phyloP scores from a whole-genome alignment of 1,140 invertebrate species.

The Cyclina sinensis region DNA sequence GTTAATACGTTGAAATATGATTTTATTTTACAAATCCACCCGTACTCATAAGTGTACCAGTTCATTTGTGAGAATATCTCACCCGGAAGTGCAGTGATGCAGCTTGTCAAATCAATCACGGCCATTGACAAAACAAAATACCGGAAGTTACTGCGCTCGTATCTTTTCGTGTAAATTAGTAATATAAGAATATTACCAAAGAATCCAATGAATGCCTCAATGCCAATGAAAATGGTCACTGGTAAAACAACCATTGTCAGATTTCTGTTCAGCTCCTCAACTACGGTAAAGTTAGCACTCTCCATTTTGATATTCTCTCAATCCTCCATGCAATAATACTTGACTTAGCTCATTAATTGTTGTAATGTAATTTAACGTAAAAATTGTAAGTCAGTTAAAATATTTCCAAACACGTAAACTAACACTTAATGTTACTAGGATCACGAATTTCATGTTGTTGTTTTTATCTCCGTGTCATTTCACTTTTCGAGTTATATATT shows the following conservation, averaged over 20 bases:
- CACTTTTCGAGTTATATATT: no score
- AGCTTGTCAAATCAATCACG: constrained; percentile 74
- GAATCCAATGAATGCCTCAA: constrained; percentile 70
- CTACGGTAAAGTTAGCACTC: neutral
- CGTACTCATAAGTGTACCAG: constrained; percentile 73
- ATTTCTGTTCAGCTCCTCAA: constrained; percentile 63
- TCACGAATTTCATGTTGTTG: no score
- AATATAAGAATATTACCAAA: constrained; percentile 74
- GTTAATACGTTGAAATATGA: constrained; percentile 72
- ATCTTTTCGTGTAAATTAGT: constrained; percentile 67
- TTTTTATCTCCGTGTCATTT: no score
- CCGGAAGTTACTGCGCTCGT: constrained; percentile 69
- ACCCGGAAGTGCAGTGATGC: constrained; percentile 73
- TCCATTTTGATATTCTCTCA: neutral
- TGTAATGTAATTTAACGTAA: neutral
- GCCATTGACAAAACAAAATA: constrained; percentile 74
- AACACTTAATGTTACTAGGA: no score
- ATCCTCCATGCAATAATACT: neutral
- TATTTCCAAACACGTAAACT: neutral
- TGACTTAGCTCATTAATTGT: neutral
- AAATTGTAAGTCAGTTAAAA: neutral
- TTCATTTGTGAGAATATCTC: constrained; percentile 74
- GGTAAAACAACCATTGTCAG: constrained; percentile 64
- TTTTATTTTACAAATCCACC: constrained; percentile 72
- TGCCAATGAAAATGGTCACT: constrained; percentile 68